A percentile compares a stretch with the other conserved stretches of the same genome.
These are phyloP conservation scores for Chrysocyon brachyurus DNA, from an alignment of 2,797 vertebrate species.

Conservation along the genomic window DNA sequence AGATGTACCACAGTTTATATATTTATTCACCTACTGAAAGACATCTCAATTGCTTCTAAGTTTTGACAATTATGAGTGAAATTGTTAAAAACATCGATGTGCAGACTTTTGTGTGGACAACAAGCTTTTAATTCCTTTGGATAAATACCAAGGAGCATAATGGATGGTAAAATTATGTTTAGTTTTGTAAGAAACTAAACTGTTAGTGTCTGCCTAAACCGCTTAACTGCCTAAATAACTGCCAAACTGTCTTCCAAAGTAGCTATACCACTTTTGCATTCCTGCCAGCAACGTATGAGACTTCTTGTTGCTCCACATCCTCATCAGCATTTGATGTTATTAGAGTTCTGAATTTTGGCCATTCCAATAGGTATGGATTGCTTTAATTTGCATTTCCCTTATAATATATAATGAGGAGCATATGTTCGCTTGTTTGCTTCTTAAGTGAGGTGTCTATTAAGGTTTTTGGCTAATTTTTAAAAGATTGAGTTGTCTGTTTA, in stretches of 20 bases:
- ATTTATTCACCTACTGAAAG: background rate
- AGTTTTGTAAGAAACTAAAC: background rate
- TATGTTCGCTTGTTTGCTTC: background rate
- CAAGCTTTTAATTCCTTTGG: background rate
- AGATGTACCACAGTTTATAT: background rate
- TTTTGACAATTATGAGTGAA: background rate
- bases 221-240: background rate
- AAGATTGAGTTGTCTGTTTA: background rate
- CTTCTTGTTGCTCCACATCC: background rate
- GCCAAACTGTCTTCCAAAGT: background rate
- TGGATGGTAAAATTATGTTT: background rate
- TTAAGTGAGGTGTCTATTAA: background rate
- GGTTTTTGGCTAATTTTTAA: background rate
- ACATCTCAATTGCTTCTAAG: background rate
- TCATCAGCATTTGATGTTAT: background rate
- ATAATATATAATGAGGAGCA: background rate
- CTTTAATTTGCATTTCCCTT: background rate
- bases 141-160: background rate
- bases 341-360: background rate
- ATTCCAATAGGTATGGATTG: background rate
- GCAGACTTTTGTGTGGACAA: background rate
- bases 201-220: background rate
- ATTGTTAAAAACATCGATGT: background rate
- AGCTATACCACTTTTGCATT: background rate
- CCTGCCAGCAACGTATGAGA: background rate